Evolutionary conservation across 2,797 vertebrate genomes (phyloP).

Genomic region (Eulemur albifrons): DNA sequence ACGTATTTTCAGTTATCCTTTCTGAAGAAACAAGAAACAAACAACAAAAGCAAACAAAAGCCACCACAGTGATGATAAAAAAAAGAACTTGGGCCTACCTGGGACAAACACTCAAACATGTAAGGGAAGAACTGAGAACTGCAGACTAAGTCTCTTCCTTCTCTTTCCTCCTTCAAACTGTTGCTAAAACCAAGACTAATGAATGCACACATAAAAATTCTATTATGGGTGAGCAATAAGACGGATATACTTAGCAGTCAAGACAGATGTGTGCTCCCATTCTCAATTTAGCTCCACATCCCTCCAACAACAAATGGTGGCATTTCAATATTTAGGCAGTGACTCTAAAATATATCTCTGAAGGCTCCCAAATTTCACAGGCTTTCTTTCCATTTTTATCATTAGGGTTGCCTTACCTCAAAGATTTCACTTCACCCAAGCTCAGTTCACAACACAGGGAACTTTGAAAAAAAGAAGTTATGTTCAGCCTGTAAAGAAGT

Average conservation of each 20-base stretch:
- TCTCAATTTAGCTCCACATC: slow-evolving; percentile 62
- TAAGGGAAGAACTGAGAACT: neutral
- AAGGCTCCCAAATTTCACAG: slow-evolving; percentile 48
- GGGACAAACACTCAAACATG: neutral
- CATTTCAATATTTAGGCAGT: slow-evolving; percentile 70
- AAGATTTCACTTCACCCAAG: slow-evolving; percentile 55
- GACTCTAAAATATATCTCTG: slow-evolving; percentile 59
- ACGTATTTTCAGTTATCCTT: neutral
- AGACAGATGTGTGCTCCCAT: slow-evolving; percentile 53
- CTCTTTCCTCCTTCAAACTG: slow-evolving; percentile 3
- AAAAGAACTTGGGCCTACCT: neutral
- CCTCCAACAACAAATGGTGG: slow-evolving; percentile 69
- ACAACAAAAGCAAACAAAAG: slow-evolving; percentile 1
- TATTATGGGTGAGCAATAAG: slow-evolving; percentile 36
- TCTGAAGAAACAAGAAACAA: neutral
- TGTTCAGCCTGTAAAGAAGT: slow-evolving; percentile 40
- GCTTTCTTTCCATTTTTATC: slow-evolving; percentile 58
- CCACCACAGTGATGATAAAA: neutral
- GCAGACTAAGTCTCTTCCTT: neutral
- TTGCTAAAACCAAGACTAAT: slow-evolving; percentile 5
- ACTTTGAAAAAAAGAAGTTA: slow-evolving; percentile 51
- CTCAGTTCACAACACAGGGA: slow-evolving; percentile 52
- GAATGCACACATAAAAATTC: slow-evolving; percentile 32
- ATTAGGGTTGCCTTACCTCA: slow-evolving; percentile 42
- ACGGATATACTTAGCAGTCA: slow-evolving; percentile 53